These are phyloP conservation scores for Xenopus borealis DNA, from an alignment of 2,113 vertebrate species.

Conservation along the genomic window DNA sequence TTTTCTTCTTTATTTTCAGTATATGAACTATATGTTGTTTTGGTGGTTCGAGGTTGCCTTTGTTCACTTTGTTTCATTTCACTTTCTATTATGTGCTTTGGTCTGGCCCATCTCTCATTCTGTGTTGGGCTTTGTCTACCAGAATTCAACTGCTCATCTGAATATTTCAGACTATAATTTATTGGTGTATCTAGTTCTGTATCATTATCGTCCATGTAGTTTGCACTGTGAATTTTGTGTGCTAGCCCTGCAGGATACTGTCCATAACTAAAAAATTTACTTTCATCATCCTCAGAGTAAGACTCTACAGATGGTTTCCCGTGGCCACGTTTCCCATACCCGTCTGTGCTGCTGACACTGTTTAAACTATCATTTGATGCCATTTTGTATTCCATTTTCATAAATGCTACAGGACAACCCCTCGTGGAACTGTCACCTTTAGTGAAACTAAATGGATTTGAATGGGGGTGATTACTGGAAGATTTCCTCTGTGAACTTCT, in stretches of 20 bases:
- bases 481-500: constrained; percentile 66
- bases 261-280: constrained; percentile 90
- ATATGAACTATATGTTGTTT: constrained; percentile 64
- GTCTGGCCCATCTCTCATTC: constrained; percentile 82
- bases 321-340: constrained; percentile 93
- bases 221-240: constrained; percentile 96
- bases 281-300: constrained; percentile 86
- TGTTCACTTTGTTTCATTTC: constrained; percentile 79
- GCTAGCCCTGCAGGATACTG: constrained; percentile 95
- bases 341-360: constrained; percentile 91
- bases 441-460: constrained; percentile 69
- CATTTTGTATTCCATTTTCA: constrained; percentile 79
- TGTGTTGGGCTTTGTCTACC: constrained; percentile 91
- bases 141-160: constrained; percentile 95
- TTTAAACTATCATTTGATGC: constrained; percentile 96
- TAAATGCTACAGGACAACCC: constrained; percentile 70
- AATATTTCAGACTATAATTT: constrained; percentile 98
- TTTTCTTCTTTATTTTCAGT: constrained; percentile 74
- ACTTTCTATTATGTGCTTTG: constrained; percentile 77
- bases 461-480: constrained; percentile 66
- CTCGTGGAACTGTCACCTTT: constrained; percentile 76
- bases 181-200: constrained; percentile 94
- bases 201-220: constrained; percentile 96
- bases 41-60: constrained; percentile 73
- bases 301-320: constrained; percentile 89